Evolutionary conservation across 2,113 vertebrate genomes (phyloP).

Genomic region (Eudyptes chrysolophus): DNA sequence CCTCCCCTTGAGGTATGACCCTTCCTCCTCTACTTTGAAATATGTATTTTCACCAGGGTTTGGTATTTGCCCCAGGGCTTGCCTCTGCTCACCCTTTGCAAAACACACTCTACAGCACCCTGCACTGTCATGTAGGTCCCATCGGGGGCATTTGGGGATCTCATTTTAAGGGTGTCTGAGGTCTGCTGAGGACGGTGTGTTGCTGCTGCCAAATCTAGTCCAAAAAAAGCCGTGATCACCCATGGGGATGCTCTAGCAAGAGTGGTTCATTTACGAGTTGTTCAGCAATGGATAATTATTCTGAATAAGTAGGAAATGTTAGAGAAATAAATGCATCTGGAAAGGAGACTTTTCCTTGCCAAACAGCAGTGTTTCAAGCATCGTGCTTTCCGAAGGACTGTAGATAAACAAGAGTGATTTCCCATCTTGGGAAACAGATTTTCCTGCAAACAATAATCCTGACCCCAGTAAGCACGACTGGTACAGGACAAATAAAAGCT

Average conservation of each 20-base stretch:
- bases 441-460: neutral
- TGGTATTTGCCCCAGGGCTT: neutral
- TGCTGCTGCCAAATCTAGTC: neutral
- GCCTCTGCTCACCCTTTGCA: neutral
- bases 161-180: neutral
- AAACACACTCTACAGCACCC: neutral
- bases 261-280: neutral
- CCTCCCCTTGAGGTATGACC: neutral
- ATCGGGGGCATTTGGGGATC: rapidly evolving
- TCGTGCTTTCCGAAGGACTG: rapidly evolving
- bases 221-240: neutral
- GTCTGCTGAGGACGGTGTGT: neutral
- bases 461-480: neutral
- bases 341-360: neutral
- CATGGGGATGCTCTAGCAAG: neutral
- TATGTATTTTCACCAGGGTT: rapidly evolving
- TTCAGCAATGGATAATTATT: neutral
- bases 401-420: neutral
- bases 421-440: neutral
- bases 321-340: neutral
- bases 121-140: rapidly evolving
- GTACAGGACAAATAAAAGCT: neutral
- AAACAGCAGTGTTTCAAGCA: neutral
- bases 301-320: neutral
- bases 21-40: neutral